Conservation (phyloP, 1,140 invertebrate genomes). For the Brachionus angularis region DNA sequence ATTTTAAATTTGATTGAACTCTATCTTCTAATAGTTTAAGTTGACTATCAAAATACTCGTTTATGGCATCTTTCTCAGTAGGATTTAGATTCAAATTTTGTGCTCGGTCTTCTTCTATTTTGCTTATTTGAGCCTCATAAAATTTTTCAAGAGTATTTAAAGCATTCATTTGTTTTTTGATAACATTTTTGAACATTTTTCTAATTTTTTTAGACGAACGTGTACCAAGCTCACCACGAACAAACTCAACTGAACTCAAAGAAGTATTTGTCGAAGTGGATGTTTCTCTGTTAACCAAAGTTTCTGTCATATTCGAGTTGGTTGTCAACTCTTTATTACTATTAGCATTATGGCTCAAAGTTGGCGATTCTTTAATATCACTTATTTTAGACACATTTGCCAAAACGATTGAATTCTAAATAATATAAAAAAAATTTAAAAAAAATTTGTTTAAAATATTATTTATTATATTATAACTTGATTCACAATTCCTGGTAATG, state of each 20-base stretch:
- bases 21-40: constrained; percentile 8
- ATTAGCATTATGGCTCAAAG: not conserved
- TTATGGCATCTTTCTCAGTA: not conserved
- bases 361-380: too few species aligned
- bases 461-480: constrained; percentile 18
- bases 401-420: constrained; percentile 3
- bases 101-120: constrained; percentile 20
- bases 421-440: not conserved
- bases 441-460: too few species aligned
- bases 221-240: not conserved
- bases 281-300: constrained; percentile 24
- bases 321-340: not conserved
- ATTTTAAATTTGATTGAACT: constrained; percentile 21
- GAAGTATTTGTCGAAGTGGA: not conserved
- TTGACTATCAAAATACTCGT: constrained; percentile 8
- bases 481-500: not conserved
- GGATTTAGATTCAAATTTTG: constrained; percentile 24
- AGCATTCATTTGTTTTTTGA: constrained; percentile 42
- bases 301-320: not conserved
- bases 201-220: constrained; percentile 39
- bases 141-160: constrained; percentile 35
- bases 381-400: constrained; percentile 24
- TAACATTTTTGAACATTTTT: constrained; percentile 36
- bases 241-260: not conserved
- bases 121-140: constrained; percentile 22